phyloP scores from a whole-genome alignment of 2,888 invertebrate genomes.

The Rhagonycha fulva region DNA sequence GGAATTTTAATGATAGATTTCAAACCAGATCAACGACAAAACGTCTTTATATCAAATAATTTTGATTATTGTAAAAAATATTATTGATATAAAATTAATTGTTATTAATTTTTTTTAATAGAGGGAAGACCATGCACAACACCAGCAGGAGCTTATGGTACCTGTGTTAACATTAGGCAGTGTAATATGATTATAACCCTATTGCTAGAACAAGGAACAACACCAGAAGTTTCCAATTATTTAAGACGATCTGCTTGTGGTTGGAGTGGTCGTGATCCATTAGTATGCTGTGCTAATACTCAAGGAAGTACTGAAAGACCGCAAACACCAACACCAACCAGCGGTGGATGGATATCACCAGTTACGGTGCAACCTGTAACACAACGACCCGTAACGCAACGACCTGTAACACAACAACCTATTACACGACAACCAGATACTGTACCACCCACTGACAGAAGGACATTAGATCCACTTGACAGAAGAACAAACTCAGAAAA shows the following conservation, averaged over 20 bases:
- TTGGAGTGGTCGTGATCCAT: constrained; percentile 65
- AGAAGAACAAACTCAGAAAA: neutral
- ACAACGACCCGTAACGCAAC: neutral
- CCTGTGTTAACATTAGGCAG: constrained; percentile 58
- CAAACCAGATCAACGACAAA: too few species aligned
- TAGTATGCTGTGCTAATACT: constrained; percentile 63
- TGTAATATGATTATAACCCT: constrained; percentile 60
- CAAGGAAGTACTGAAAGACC: neutral
- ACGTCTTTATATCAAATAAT: too few species aligned
- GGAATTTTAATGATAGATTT: constrained; percentile 2
- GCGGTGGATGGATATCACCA: constrained; percentile 18
- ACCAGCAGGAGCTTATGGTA: constrained; percentile 57
- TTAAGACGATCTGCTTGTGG: constrained; percentile 73
- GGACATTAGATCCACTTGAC: neutral
- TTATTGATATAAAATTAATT: neutral
- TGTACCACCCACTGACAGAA: neutral
- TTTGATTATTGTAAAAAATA: too few species aligned
- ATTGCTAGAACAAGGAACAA: constrained; percentile 52
- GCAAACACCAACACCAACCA: constrained; percentile 10
- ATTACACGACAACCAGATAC: neutral
- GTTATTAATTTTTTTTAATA: neutral
- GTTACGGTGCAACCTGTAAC: constrained; percentile 6
- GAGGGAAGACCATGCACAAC: constrained; percentile 55
- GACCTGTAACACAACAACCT: neutral
- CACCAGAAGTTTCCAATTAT: constrained; percentile 55